These are phyloP conservation scores for Liparis tanakae DNA, from an alignment of 2,797 vertebrate species.

Conservation along the genomic window DNA sequence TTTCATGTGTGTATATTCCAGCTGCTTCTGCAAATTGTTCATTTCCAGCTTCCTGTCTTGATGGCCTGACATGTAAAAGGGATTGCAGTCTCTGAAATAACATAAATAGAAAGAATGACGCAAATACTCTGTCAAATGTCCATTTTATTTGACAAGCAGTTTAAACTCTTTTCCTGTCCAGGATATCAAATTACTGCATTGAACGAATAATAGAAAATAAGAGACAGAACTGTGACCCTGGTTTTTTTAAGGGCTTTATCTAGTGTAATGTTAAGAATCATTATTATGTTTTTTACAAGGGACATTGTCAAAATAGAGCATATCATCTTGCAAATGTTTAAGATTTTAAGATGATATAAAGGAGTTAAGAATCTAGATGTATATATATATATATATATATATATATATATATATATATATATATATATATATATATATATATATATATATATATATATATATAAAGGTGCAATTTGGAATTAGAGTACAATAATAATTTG, in stretches of 20 bases:
- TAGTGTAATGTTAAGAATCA: background rate
- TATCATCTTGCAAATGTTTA: background rate
- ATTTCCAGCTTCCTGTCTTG: constrained; percentile 70
- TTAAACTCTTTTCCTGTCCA: constrained; percentile 52
- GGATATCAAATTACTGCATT: constrained; percentile 62
- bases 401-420: background rate
- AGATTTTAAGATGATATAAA: background rate
- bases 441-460: background rate
- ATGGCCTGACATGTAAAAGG: constrained; percentile 56
- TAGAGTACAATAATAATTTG: too few species aligned
- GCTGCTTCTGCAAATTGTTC: constrained; percentile 60
- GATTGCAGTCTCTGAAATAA: constrained; percentile 60
- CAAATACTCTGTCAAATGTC: constrained; percentile 71
- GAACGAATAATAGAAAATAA: constrained; percentile 40
- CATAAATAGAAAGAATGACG: constrained; percentile 77
- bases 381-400: background rate
- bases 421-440: background rate
- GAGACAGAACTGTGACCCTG: constrained; percentile 18
- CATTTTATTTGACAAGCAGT: constrained; percentile 65
- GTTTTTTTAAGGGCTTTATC: constrained; percentile 4
- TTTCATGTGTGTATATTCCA: constrained; percentile 42
- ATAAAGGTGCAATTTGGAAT: background rate
- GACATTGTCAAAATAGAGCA: background rate
- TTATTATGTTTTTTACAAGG: background rate
- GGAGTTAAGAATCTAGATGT: too few species aligned